Percentiles rank a stretch among this genome's conserved stretches.
phyloP scores from a whole-genome alignment of 2,888 invertebrate species.

The Leptinotarsa haldemani region DNA sequence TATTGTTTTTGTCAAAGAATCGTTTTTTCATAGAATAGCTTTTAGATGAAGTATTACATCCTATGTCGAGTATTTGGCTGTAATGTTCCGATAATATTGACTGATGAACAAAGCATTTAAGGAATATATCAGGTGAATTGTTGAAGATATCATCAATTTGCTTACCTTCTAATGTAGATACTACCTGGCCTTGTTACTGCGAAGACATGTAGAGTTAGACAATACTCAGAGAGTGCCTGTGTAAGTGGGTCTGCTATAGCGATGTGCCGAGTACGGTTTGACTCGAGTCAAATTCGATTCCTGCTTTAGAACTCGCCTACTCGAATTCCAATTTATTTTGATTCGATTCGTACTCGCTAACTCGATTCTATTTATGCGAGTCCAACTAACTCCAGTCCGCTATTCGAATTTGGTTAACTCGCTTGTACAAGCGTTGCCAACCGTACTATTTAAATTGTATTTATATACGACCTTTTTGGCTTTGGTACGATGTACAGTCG shows the following conservation, averaged over 20 bases:
- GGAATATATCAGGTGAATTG: background rate
- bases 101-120: background rate
- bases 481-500: too few relatives aligned
- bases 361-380: too few relatives aligned
- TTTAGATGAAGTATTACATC: background rate
- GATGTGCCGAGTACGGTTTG: too few relatives aligned
- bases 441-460: too few relatives aligned
- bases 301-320: too few relatives aligned
- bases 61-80: background rate
- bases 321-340: too few relatives aligned
- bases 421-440: too few relatives aligned
- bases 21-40: constrained; percentile 2
- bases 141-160: constrained; percentile 12
- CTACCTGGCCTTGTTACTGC: background rate
- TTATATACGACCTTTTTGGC: too few relatives aligned
- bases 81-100: constrained; percentile 19
- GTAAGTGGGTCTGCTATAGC: background rate
- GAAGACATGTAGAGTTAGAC: background rate
- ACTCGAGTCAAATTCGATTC: too few relatives aligned
- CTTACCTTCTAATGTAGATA: background rate
- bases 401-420: too few relatives aligned
- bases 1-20: background rate
- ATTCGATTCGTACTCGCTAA: too few relatives aligned
- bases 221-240: background rate
- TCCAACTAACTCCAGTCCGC: background rate